These are phyloP conservation scores for Thamnophis sirtalis DNA, from an alignment of 2,113 vertebrate species.

Conservation along the genomic window DNA sequence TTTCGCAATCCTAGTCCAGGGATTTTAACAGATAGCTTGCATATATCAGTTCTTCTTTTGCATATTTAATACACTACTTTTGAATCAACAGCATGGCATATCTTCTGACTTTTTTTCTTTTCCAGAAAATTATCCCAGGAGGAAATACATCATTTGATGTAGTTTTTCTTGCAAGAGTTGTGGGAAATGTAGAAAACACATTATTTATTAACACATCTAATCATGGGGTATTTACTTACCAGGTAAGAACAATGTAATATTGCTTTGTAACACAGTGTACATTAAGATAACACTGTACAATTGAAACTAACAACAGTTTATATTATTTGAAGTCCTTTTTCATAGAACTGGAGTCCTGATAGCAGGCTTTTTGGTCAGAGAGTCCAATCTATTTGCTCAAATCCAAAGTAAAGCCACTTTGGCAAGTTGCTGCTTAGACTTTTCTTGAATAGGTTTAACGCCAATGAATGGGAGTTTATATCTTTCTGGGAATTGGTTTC, in stretches of 20 bases:
- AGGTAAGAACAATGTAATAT: conserved; percentile 73
- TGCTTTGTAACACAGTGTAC: neutral
- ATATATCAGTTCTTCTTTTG: neutral
- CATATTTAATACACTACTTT: neutral
- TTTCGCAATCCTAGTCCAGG: neutral
- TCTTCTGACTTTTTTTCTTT: conserved; percentile 39
- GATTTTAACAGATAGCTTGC: neutral
- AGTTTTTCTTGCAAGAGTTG: conserved; percentile 96
- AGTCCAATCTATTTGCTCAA: neutral
- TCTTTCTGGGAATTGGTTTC: neutral
- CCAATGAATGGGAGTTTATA: neutral
- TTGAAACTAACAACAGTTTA: neutral
- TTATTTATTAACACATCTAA: conserved; percentile 99
- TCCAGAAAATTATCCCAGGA: conserved; percentile 95
- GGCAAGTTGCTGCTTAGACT: neutral
- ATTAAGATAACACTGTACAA: neutral
- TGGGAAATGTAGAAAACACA: conserved; percentile 99
- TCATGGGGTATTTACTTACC: conserved; percentile 98
- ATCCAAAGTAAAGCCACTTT: neutral
- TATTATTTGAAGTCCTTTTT: neutral
- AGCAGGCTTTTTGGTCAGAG: neutral
- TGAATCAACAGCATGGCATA: neutral
- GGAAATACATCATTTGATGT: conserved; percentile 99
- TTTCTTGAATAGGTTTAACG: neutral
- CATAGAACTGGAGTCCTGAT: neutral